Conservation (phyloP, 92 coral and sea anemone species). For the Phenganax subtilis region DNA sequence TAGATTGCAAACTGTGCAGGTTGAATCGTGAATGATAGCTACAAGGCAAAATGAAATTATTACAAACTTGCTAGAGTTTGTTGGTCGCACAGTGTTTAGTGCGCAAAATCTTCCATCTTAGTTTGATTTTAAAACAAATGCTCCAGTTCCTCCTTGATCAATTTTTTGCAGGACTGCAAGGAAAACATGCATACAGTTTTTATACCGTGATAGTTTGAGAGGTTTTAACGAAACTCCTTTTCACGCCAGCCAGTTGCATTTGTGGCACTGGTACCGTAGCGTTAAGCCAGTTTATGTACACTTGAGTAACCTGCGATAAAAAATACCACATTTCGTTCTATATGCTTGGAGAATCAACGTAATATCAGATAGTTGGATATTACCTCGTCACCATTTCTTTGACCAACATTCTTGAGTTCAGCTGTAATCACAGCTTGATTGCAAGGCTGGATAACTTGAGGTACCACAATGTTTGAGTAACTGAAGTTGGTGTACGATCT, state of each 20-base stretch:
- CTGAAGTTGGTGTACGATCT: constrained; percentile 45
- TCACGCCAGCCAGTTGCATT: constrained; percentile 31
- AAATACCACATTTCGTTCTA: neutral
- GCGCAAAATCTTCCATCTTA: neutral
- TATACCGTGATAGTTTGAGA: neutral
- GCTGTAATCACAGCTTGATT: constrained; percentile 41
- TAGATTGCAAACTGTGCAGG: constrained; percentile 33
- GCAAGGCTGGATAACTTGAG: constrained; percentile 32
- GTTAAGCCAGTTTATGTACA: constrained; percentile 30
- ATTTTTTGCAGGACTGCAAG: neutral
- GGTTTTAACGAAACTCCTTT: constrained; percentile 17
- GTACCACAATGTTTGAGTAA: constrained; percentile 38
- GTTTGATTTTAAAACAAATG: neutral
- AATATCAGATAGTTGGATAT: neutral
- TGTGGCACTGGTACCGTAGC: constrained; percentile 33
- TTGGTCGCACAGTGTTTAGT: neutral
- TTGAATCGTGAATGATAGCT: constrained; percentile 13
- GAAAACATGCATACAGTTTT: neutral
- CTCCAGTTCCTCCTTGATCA: no score
- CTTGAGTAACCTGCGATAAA: constrained; percentile 23
- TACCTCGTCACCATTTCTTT: constrained; percentile 47
- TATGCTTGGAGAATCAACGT: neutral
- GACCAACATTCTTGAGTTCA: constrained; percentile 42
- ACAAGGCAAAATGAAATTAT: neutral
- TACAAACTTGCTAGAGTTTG: neutral